Conservation (phyloP, 2,888 invertebrate species). For the Synergus umbraculus region DNA sequence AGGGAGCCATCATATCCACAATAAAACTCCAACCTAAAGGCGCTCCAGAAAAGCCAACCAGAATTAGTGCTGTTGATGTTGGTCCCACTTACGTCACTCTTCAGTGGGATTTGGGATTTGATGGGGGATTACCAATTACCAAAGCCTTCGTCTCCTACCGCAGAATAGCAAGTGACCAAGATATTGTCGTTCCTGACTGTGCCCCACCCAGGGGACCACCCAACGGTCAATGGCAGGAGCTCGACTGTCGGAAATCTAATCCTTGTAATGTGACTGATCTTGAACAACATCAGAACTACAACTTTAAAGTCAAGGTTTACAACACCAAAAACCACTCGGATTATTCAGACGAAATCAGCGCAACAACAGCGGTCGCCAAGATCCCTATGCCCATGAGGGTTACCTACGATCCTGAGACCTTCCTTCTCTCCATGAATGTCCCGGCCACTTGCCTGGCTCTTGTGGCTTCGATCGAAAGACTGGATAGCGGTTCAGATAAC, state of each 20-base stretch:
- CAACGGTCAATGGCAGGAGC: constrained; percentile 86
- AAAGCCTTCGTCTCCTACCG: constrained; percentile 92
- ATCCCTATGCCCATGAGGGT: constrained; percentile 90
- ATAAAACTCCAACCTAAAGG: constrained; percentile 92
- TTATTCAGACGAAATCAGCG: constrained; percentile 90
- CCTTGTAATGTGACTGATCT: constrained; percentile 93
- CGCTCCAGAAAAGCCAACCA: constrained; percentile 89
- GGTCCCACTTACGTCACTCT: constrained; percentile 89
- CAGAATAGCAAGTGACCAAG: constrained; percentile 82
- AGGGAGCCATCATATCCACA: constrained; percentile 87
- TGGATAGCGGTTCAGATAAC: constrained; percentile 80
- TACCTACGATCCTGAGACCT: constrained; percentile 88
- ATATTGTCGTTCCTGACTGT: constrained; percentile 82
- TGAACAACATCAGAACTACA: constrained; percentile 91
- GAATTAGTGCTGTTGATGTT: constrained; percentile 84
- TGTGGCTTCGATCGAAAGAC: constrained; percentile 86
- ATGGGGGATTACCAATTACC: constrained; percentile 91
- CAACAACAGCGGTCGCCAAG: constrained; percentile 90
- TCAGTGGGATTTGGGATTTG: constrained; percentile 93
- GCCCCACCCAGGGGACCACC: constrained; percentile 81
- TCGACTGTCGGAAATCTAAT: constrained; percentile 90
- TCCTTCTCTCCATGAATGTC: constrained; percentile 87
- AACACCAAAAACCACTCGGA: constrained; percentile 93
- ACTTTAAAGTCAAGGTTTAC: constrained; percentile 92
- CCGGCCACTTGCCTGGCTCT: constrained; percentile 88